phyloP scores from a whole-genome alignment of 2,797 vertebrate species.

The Sciaenops ocellatus region DNA sequence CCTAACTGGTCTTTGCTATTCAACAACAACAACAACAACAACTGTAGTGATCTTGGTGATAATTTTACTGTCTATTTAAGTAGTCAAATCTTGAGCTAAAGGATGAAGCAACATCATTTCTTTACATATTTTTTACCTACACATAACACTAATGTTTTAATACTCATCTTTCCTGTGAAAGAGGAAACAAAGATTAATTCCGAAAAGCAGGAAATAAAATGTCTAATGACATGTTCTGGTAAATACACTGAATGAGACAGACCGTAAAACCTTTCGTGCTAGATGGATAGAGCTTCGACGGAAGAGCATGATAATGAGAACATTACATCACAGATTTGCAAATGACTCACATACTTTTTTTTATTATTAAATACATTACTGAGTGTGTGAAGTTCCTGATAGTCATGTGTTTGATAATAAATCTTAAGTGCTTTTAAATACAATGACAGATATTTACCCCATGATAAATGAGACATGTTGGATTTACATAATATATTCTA shows the following conservation, averaged over 20 bases:
- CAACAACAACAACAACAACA: neutral
- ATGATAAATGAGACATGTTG: neutral
- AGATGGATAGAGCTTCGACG: neutral
- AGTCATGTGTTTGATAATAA: neutral
- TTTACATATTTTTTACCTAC: neutral
- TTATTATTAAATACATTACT: neutral
- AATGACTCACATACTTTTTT: neutral
- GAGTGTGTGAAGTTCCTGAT: neutral
- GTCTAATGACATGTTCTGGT: neutral
- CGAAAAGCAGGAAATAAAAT: neutral
- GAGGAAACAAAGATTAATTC: neutral
- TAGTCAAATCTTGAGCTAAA: neutral
- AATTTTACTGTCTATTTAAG: neutral
- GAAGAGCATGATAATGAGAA: neutral
- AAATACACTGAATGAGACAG: neutral
- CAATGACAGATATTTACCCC: neutral
- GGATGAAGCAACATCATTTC: neutral
- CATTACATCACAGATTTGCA: neutral
- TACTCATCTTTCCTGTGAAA: neutral
- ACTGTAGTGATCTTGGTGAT: neutral
- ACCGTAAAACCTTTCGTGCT: constrained; percentile 5
- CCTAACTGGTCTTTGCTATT: neutral
- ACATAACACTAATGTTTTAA: neutral
- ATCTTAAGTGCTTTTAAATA: neutral
- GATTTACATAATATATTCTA: neutral